phyloP scores from a whole-genome alignment of 2,797 vertebrate species.

The Oreochromis grahami region DNA sequence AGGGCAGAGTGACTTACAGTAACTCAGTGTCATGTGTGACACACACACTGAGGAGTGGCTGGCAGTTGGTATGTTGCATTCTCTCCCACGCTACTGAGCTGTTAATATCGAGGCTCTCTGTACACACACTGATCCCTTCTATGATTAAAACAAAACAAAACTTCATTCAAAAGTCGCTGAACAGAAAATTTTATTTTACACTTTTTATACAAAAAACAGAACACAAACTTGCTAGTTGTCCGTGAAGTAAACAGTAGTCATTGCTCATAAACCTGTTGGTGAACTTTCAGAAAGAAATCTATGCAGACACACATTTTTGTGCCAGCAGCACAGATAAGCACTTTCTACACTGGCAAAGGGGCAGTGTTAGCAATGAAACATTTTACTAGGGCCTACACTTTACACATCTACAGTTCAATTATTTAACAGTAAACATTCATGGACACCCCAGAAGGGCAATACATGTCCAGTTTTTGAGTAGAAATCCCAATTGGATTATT shows the following conservation, averaged over 20 bases:
- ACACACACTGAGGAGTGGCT: conserved; percentile 19
- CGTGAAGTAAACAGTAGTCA: background rate
- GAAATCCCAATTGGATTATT: background rate
- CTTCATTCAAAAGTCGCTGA: conserved; percentile 30
- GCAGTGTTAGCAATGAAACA: background rate
- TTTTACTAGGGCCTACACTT: background rate
- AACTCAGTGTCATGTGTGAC: background rate
- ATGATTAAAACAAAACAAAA: background rate
- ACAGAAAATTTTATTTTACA: conserved; percentile 19
- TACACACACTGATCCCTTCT: background rate
- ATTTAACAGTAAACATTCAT: background rate
- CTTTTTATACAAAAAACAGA: conserved; percentile 10
- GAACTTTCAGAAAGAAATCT: background rate
- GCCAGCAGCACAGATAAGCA: background rate
- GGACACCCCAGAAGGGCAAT: background rate
- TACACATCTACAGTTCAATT: conserved; percentile 4
- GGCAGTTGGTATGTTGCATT: background rate
- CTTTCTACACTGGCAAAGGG: background rate
- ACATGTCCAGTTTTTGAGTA: background rate
- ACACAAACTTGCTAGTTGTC: conserved; percentile 17
- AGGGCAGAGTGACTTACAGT: background rate
- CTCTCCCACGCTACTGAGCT: background rate
- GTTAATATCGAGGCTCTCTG: background rate
- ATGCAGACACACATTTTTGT: background rate
- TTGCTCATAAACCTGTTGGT: background rate